phyloP scores from a whole-genome alignment of 1,140 invertebrate genomes.

The Helicoverpa armigera region DNA sequence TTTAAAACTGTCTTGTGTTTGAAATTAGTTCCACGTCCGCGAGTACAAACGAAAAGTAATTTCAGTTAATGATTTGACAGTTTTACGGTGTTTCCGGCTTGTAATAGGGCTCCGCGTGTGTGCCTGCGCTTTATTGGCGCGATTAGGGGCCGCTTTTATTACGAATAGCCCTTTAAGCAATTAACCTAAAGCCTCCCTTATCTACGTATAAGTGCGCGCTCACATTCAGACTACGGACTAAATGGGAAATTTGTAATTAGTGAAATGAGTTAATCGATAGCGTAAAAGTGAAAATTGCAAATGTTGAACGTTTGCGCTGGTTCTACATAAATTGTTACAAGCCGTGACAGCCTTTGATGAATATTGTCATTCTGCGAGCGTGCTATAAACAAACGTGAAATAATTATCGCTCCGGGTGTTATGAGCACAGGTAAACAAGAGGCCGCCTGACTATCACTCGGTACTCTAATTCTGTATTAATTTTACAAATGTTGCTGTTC shows the following conservation, averaged over 20 bases:
- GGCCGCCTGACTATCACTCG: too few relatives aligned
- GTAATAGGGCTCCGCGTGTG: constrained; percentile 59
- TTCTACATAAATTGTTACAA: background rate
- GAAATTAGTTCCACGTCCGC: constrained; percentile 15
- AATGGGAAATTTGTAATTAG: constrained; percentile 37
- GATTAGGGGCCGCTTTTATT: constrained; percentile 69
- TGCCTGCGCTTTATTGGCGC: constrained; percentile 64
- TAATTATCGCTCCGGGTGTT: background rate
- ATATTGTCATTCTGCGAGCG: background rate
- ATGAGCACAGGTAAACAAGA: too few relatives aligned
- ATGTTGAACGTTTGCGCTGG: constrained; percentile 17
- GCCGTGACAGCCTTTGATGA: background rate
- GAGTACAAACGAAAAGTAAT: constrained; percentile 63
- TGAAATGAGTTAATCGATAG: constrained; percentile 34
- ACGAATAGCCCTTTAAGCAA: constrained; percentile 70
- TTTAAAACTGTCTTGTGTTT: background rate
- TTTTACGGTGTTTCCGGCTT: constrained; percentile 66
- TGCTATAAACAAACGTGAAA: background rate
- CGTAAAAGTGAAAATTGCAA: constrained; percentile 12
- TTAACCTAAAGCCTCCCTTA: constrained; percentile 60
- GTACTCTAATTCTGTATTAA: too few relatives aligned
- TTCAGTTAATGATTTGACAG: constrained; percentile 73
- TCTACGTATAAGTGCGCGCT: constrained; percentile 37
- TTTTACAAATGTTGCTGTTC: too few relatives aligned
- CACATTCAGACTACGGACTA: constrained; percentile 8